These are phyloP conservation scores for Lagorchestes hirsutus DNA, from an alignment of 2,797 vertebrate genomes.

Conservation along the genomic window DNA sequence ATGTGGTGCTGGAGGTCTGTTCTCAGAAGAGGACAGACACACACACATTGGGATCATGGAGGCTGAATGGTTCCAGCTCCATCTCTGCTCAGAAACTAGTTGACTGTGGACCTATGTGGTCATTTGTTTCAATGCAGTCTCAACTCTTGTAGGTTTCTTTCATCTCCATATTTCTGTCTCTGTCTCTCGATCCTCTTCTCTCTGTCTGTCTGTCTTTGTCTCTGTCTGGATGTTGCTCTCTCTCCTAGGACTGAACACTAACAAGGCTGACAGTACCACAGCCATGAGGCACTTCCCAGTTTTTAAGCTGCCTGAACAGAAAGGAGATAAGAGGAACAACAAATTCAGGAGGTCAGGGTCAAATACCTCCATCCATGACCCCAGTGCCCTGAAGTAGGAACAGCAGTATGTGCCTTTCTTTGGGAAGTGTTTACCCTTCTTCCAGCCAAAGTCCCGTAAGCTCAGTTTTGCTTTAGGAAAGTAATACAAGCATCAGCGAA, in stretches of 20 bases:
- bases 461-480: rapidly evolving
- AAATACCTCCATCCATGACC: neutral
- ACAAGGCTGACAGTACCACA: neutral
- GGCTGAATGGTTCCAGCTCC: neutral
- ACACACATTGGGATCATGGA: rapidly evolving
- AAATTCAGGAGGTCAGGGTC: neutral
- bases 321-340: neutral
- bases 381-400: neutral
- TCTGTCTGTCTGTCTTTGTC: neutral
- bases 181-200: neutral
- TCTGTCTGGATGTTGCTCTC: no score
- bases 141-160: neutral
- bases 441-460: rapidly evolving
- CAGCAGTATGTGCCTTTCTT: constrained; percentile 26
- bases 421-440: neutral
- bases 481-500: neutral
- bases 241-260: neutral
- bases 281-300: neutral
- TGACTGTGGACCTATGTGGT: neutral
- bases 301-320: neutral
- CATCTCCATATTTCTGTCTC: neutral
- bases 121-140: neutral
- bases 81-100: neutral
- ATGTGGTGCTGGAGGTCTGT: rapidly evolving
- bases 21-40: neutral